Percentiles rank a stretch among this genome's conserved stretches.
phyloP scores from a whole-genome alignment of 2,797 vertebrate species.

The Octomys mimax region DNA sequence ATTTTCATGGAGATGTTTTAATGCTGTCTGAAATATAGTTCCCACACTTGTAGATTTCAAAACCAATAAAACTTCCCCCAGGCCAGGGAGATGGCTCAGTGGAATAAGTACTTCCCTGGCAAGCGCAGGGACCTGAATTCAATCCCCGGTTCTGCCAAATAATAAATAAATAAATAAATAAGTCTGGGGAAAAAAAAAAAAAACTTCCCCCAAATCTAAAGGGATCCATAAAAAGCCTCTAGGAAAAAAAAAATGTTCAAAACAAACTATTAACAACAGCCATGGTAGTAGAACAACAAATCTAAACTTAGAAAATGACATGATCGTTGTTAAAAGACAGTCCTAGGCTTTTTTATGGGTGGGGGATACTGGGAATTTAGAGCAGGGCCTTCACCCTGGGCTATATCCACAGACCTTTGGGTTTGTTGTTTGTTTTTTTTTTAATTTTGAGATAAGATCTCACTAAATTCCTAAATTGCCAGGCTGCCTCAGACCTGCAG shows the following conservation, averaged over 20 bases:
- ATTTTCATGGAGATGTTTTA: conserved; percentile 41
- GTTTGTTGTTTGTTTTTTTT: background rate
- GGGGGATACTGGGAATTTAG: background rate
- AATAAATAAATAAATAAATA: too few relatives aligned
- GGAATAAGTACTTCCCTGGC: too few relatives aligned
- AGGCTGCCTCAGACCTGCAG: background rate
- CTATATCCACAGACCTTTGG: background rate
- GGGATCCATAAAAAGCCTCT: background rate
- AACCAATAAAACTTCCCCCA: background rate
- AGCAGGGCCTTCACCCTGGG: background rate
- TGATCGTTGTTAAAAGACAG: background rate
- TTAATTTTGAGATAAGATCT: background rate
- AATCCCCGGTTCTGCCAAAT: too few relatives aligned
- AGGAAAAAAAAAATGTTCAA: background rate
- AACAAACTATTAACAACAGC: background rate
- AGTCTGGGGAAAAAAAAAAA: too few relatives aligned
- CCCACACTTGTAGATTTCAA: conserved; percentile 33
- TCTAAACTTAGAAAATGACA: background rate
- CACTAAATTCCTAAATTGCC: background rate
- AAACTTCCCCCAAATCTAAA: background rate
- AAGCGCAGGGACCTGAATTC: too few relatives aligned
- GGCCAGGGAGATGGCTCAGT: too few relatives aligned
- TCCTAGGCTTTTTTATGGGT: background rate
- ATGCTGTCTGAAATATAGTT: background rate
- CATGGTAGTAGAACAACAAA: background rate